Evolutionary conservation across 1,140 invertebrate species (phyloP), one percentile per base, ranked within the genome.

Genomic region (Plutomurus gul): DNA sequence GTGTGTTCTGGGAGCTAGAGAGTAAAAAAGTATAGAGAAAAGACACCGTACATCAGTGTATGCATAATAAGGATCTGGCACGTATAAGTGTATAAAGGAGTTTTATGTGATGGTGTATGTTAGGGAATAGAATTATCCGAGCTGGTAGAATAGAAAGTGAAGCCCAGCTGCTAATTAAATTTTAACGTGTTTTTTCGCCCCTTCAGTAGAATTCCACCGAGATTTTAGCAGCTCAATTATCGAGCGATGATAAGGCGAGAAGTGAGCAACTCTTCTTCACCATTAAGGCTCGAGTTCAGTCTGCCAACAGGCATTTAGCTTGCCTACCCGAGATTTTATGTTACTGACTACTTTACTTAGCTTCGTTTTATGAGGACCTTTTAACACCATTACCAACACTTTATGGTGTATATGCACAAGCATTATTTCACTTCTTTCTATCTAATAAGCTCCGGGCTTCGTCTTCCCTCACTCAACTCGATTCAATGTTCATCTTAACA

Each of bases 151-250:
- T 33, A 36, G 75, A 39, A 43, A 76, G 33, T 56, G 75, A 51
- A 46, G 43, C 46, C 16, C 36, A 81, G 56, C 43, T 80, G 78
- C 73, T 82, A 82, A 82, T 82, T 82, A 82, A 82, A 82, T 79
- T 77, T 82, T 82, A 80, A 82, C 81, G 76, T 82, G 78, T 82
- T 82, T 82, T 81, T 82, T 80, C 81, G 43, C 76, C 33, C 39
- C 70, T 71, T 76, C 72, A 47, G 33, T 47, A 56, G 75, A 80
- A 82, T 80, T 82, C 81, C 81, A 75, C 71, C 70, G 78, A 80
- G 76, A 82, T 82, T 82, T 82, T 82, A 82, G 78, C 81, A 78
- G 37, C 76, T 82, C 78, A 82, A 82, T 82, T 82, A 82, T 80
- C 78, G 78, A 82, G 81, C 78, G 76, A 82, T 82, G 81, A 82